Evolutionary conservation across 2,888 invertebrate species (phyloP), one percentile per base, ranked within the genome.

Genomic region (Nowickia ferox): DNA sequence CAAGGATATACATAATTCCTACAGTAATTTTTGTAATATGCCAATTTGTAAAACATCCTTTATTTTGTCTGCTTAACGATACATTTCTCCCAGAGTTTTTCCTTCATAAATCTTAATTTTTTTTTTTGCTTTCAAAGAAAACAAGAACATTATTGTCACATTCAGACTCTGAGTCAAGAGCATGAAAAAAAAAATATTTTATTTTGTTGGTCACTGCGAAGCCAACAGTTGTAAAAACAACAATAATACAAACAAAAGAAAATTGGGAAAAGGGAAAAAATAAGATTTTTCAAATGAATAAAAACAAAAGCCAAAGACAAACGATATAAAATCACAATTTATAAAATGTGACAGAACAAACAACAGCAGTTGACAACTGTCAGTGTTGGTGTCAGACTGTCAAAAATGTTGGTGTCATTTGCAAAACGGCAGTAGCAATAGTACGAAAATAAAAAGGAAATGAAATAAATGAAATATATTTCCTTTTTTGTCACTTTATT

Each of bases 331-430:
- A 77, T 86, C 84, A 84, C 86, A 86, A 86, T 84, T 86, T 86
- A 86, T 84, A 86, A 86, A 86, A 84, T 86, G 86, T 80, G 86
- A 84, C 86, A 86, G 80, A 76, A 84, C 57, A 71, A 66, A 84
- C 84, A 86, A 84, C 86, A 84, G 83, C 86, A 86, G 86, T 86
- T 86, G 86, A 86, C 86, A 86, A 86, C 86, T 86, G 86, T 84
- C 86, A 84, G 76, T 86, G 86, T 72, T 65, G 79, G 75, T 84
- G 84, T 84, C 84, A 77, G 59, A 72, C 81, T 83, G 83, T 82
- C 83, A 83, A 78, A 82, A 82, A 82, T 86, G 83, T 79, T 79
- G 66, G 59, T 86, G 86, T 80, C 86, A 86, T 72, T 86, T 86
- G 79, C 81, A 84, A 72, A 68, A 74, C 38, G 74, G 71, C n/a